Percentiles rank a stretch among this genome's conserved stretches.
Evolutionary conservation across 2,113 vertebrate species (phyloP).

Genomic region (Tragelaphus scriptus): DNA sequence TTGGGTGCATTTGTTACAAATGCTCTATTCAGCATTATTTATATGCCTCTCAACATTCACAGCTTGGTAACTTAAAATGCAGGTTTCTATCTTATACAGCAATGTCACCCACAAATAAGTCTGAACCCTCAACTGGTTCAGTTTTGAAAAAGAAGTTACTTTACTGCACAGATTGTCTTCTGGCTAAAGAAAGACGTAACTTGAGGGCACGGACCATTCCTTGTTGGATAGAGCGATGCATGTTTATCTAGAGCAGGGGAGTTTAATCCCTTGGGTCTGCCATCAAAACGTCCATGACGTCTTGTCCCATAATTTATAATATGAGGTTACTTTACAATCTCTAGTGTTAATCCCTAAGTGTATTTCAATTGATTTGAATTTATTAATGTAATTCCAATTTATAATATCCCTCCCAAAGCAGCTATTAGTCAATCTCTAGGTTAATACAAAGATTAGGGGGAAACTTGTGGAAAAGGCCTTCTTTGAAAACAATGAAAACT

Average conservation of each 20-base stretch:
- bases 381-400: not conserved
- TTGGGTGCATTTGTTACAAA: not conserved
- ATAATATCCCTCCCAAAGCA: not conserved
- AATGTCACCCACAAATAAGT: not conserved
- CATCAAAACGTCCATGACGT: not conserved
- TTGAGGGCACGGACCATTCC: not conserved
- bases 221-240: not conserved
- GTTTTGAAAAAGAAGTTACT: not conserved
- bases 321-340: not conserved
- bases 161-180: not conserved
- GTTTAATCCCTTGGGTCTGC: accelerated
- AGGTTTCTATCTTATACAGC: not conserved
- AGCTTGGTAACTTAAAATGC: not conserved
- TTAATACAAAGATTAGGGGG: not conserved
- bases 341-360: not conserved
- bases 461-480: not conserved
- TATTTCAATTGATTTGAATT: not conserved
- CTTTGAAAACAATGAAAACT: not conserved
- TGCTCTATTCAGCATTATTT: not conserved
- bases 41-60: not conserved
- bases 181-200: not conserved
- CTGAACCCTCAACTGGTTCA: not conserved
- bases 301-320: too few relatives aligned
- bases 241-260: not conserved
- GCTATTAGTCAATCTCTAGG: not conserved